Conservation (phyloP, 1,140 invertebrate species). For the Drosophila sp. region DNA sequence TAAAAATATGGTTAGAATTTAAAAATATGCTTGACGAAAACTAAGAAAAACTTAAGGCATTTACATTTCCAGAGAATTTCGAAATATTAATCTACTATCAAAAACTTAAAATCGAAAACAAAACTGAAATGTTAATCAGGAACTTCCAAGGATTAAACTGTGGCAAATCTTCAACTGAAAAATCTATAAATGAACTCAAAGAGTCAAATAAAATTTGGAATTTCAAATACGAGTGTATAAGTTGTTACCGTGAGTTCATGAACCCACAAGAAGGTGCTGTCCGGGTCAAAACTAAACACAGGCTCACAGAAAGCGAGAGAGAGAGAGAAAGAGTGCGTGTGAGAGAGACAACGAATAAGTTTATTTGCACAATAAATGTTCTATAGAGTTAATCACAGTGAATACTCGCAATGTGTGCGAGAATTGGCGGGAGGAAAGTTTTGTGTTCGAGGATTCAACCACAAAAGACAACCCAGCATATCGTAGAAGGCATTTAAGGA, state of each 20-base stretch:
- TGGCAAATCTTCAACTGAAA: neutral
- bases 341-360: neutral
- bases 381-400: conserved; percentile 64
- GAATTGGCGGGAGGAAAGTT: conserved; percentile 35
- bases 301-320: neutral
- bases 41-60: too few species aligned
- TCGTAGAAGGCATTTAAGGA: conserved; percentile 60
- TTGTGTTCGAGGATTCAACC: conserved; percentile 64
- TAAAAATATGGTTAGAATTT: too few species aligned
- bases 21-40: too few species aligned
- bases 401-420: conserved; percentile 17
- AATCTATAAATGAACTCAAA: neutral
- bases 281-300: neutral
- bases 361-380: conserved; percentile 50
- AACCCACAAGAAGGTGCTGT: conserved; percentile 11
- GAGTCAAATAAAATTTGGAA: conserved; percentile 6
- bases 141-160: neutral
- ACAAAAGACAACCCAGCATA: conserved; percentile 40
- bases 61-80: too few species aligned
- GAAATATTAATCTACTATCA: too few species aligned
- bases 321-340: neutral
- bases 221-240: neutral
- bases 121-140: neutral
- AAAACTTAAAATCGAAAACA: too few species aligned
- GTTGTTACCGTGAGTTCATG: conserved; percentile 32